phyloP scores from a whole-genome alignment of 2,888 invertebrate species.

The Panopea generosa region DNA sequence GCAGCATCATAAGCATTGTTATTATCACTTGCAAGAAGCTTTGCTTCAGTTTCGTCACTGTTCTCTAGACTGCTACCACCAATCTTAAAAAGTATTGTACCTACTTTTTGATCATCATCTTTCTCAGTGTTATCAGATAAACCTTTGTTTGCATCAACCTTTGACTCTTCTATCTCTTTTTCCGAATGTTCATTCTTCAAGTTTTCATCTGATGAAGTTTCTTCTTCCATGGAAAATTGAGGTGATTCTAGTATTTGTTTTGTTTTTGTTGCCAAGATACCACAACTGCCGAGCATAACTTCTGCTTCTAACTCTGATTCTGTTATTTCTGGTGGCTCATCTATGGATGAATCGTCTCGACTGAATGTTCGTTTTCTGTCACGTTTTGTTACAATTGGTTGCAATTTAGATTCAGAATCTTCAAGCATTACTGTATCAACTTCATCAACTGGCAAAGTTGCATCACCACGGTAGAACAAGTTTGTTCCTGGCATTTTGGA shows the following conservation, averaged over 20 bases:
- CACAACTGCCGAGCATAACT: slow-evolving; percentile 84
- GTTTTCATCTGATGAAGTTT: slow-evolving; percentile 2
- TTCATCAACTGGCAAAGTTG: neutral
- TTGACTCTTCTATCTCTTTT: neutral
- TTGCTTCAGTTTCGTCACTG: no score
- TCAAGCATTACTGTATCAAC: no score
- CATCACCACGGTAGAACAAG: slow-evolving; percentile 33
- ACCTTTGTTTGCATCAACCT: no score
- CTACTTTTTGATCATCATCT: no score
- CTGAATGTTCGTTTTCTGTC: slow-evolving; percentile 41
- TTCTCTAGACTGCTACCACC: no score
- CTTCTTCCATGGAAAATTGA: slow-evolving; percentile 42
- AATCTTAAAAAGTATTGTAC: no score
- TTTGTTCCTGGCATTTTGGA: slow-evolving; percentile 54
- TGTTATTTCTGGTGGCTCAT: slow-evolving; percentile 47
- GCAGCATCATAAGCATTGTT: neutral
- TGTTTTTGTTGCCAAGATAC: slow-evolving; percentile 83
- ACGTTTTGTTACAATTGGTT: neutral
- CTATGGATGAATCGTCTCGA: slow-evolving; percentile 60
- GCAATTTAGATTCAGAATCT: no score
- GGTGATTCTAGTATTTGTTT: slow-evolving; percentile 70
- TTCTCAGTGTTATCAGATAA: no score
- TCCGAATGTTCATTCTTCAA: neutral
- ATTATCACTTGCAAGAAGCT: neutral
- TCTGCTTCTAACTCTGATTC: slow-evolving; percentile 63